Conservation (phyloP, 2,113 vertebrate genomes). For the Regulus satrapa region DNA sequence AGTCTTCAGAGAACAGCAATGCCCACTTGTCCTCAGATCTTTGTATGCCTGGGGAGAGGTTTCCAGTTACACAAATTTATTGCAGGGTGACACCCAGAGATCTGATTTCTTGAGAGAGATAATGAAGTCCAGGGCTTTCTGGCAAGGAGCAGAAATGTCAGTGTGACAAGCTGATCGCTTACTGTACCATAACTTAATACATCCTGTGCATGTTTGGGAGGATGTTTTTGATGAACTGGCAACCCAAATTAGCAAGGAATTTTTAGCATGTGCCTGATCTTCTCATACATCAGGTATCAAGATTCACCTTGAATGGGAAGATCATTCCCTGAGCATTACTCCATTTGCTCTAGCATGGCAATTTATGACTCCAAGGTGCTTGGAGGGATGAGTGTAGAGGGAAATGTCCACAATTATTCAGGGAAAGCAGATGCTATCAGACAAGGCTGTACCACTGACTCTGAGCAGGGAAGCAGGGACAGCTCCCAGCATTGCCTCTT, state of each 20-base stretch:
- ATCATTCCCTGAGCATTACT: constrained; percentile 48
- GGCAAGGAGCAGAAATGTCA: constrained; percentile 67
- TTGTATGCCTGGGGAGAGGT: constrained; percentile 9
- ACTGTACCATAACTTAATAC: constrained; percentile 70
- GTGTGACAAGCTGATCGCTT: constrained; percentile 61
- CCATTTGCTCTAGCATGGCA: neutral
- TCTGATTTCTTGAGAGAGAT: constrained; percentile 61
- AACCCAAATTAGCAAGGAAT: constrained; percentile 81
- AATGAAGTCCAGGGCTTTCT: constrained; percentile 64
- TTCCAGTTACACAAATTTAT: constrained; percentile 63
- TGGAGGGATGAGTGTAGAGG: neutral
- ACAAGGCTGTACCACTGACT: neutral
- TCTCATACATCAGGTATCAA: constrained; percentile 62
- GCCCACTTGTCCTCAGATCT: constrained; percentile 33
- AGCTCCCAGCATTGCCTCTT: neutral
- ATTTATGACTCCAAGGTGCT: constrained; percentile 30
- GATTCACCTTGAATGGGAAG: constrained; percentile 62
- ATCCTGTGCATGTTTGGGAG: constrained; percentile 70
- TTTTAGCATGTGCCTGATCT: constrained; percentile 77
- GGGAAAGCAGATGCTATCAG: constrained; percentile 35
- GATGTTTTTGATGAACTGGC: constrained; percentile 84
- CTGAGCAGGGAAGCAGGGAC: neutral
- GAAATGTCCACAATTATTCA: constrained; percentile 29
- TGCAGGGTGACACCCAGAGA: constrained; percentile 37
- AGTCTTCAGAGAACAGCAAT: constrained; percentile 30